A percentile compares a stretch with the other conserved stretches of the same genome.
phyloP scores from a whole-genome alignment of 2,113 vertebrate genomes.

The Rhabdomys dilectus region DNA sequence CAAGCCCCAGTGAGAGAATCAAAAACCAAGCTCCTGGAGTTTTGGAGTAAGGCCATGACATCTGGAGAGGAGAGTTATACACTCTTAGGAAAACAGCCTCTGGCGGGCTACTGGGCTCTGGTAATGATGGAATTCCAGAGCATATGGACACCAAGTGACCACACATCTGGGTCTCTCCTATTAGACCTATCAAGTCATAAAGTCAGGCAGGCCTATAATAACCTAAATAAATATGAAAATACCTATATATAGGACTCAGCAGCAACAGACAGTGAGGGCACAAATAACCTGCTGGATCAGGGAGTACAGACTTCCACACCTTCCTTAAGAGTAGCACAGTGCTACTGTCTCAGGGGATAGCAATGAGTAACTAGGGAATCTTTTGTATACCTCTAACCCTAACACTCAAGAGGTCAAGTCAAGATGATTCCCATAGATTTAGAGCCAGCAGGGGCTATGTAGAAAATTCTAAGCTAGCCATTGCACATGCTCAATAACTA shows the following conservation, averaged over 20 bases:
- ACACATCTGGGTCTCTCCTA: neutral
- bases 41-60: constrained; percentile 68
- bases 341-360: neutral
- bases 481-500: neutral
- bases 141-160: constrained; percentile 53
- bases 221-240: neutral
- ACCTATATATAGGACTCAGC: neutral
- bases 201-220: neutral
- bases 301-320: neutral
- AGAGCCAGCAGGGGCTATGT: neutral
- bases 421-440: neutral
- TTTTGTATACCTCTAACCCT: neutral
- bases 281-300: neutral
- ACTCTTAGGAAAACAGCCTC: constrained; percentile 52
- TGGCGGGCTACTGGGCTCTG: constrained; percentile 53
- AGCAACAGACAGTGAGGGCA: neutral
- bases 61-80: constrained; percentile 62
- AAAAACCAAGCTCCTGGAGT: constrained; percentile 37
- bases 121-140: constrained; percentile 49
- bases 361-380: neutral
- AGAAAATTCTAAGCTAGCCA: neutral
- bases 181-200: neutral
- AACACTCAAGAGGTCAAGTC: neutral
- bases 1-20: constrained; percentile 41
- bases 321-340: neutral